Evolutionary conservation across 2,888 invertebrate species (phyloP), one percentile per base, ranked within the genome.

Genomic region (Nematopogon swammerdamellus): DNA sequence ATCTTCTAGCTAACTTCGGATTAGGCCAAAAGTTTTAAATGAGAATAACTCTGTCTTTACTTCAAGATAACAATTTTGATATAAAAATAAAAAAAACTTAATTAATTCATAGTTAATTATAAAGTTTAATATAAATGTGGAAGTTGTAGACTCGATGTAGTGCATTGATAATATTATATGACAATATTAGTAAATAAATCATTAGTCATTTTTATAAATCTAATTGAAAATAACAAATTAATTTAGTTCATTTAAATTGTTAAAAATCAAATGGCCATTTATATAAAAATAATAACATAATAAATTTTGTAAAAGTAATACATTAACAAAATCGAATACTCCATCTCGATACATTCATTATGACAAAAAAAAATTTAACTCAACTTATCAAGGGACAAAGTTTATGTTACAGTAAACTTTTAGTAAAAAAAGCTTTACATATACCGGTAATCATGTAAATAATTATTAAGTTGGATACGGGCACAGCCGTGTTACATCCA

Each of bases 141-240:
- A 17, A 44, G n/a, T 11, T 19, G n/a, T 19, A 10, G 17, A 18
- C 5, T 14, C 17, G 19, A 44, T 44, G 44, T 6, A 44, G 44
- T 44, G 44, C 44, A 44, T 8, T 18, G 14, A 25, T 47, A 16
- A 45, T 49, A 25, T 48, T 20, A 25, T 47, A 19, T 49, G 17
- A 47, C 17, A 36, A 36, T 14, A 36, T 36, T 36, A 49, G 36
- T 45, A 49, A 30, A 16, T 44, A 36, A 42, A 4, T n/a, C n/a
- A 42, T 43, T 43, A 49, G 43, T 43, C 14, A 49, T 45, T 44
- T 19, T 3, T 16, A 19, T 11, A 47, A 43, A 30, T 36, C 36
- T 14, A 36, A 36, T 36, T 14, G n/a, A 14, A 36, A 36, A 36
- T 14, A 14, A 36, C 8, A 36, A 25, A 25, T 36, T 36, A 14